phyloP scores from a whole-genome alignment of 2,888 invertebrate genomes.

The Heliconius cydno region DNA sequence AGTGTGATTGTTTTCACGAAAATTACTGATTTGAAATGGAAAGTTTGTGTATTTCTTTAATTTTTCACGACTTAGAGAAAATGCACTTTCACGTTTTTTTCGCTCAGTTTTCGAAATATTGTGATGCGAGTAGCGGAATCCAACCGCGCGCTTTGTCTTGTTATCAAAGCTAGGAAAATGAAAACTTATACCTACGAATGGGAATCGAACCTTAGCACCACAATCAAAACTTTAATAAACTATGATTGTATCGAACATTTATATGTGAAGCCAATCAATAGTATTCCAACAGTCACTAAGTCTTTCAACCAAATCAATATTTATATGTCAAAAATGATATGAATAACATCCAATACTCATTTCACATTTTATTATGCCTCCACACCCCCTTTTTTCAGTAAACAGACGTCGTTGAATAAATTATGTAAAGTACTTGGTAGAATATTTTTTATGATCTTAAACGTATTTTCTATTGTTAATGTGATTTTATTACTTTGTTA shows the following conservation, averaged over 20 bases:
- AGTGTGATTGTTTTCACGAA: no score
- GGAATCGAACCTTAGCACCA: no score
- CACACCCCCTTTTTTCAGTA: neutral
- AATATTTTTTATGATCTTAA: constrained; percentile 7
- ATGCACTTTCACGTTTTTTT: no score
- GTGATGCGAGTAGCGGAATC: no score
- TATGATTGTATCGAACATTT: neutral
- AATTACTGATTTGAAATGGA: no score
- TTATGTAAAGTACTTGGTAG: constrained; percentile 9
- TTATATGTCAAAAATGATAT: neutral
- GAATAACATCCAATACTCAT: constrained; percentile 11
- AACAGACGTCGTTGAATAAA: constrained; percentile 18
- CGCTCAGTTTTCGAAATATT: no score
- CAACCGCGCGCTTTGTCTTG: no score
- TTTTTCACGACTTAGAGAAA: no score
- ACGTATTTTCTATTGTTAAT: constrained; percentile 7
- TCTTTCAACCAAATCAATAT: neutral
- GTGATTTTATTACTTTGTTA: constrained; percentile 9
- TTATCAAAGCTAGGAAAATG: no score
- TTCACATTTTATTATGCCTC: neutral
- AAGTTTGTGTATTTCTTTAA: no score
- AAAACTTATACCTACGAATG: no score
- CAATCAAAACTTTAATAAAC: no score
- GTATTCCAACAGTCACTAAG: neutral
- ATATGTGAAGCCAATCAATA: neutral